phyloP scores from a whole-genome alignment of 2,888 invertebrate genomes.

The Copidosoma aretas region DNA sequence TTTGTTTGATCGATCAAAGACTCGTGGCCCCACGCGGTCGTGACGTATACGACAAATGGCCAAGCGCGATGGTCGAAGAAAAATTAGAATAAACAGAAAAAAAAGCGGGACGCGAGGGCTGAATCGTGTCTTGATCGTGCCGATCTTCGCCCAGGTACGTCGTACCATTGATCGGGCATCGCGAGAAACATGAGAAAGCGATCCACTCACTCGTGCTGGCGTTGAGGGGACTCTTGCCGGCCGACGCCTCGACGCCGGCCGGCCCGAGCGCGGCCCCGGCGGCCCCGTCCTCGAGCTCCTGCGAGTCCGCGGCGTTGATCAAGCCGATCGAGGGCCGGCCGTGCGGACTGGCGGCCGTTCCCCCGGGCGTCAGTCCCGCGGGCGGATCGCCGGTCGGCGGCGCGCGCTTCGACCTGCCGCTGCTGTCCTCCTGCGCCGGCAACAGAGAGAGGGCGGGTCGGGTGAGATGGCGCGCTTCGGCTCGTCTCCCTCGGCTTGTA shows the following conservation, averaged over 20 bases:
- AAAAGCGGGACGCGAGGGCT: no score
- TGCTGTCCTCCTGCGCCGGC: constrained; percentile 26
- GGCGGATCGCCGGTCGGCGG: constrained; percentile 52
- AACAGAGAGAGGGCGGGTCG: not conserved
- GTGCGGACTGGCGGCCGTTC: constrained; percentile 50
- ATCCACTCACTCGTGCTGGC: constrained; percentile 49
- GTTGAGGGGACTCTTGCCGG: constrained; percentile 55
- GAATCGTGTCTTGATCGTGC: no score
- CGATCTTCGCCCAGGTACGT: no score
- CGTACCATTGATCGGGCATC: no score
- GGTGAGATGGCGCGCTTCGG: not conserved
- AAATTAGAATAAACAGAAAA: no score
- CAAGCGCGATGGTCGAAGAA: no score
- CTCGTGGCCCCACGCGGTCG: no score
- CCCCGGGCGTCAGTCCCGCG: constrained; percentile 43
- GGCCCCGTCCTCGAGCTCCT: constrained; percentile 54
- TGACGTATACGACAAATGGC: no score
- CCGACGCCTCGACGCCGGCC: constrained; percentile 48
- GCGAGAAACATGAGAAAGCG: no score
- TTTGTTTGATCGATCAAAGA: no score
- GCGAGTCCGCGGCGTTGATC: constrained; percentile 51
- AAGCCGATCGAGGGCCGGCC: constrained; percentile 55
- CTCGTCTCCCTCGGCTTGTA: constrained; percentile 7
- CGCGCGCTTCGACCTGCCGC: constrained; percentile 48
- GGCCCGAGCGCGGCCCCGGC: constrained; percentile 41